phyloP scores from a whole-genome alignment of 2,113 vertebrate species.

The Esox niger region DNA sequence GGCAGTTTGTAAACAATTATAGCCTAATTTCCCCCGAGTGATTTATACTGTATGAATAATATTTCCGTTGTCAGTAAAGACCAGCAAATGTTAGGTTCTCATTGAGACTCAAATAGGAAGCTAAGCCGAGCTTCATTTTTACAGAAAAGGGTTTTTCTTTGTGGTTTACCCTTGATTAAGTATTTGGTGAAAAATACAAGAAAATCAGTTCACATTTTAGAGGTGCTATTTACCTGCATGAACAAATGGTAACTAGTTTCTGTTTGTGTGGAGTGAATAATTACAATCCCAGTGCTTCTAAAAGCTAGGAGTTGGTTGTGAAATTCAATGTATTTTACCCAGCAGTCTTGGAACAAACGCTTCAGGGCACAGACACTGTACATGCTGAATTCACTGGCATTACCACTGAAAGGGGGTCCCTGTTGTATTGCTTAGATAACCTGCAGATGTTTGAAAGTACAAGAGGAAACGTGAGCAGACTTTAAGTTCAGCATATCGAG shows the following conservation, averaged over 20 bases:
- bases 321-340: no score
- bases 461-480: background rate
- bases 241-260: background rate
- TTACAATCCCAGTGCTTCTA: background rate
- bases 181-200: no score
- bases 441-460: background rate
- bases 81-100: no score
- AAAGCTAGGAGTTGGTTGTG: background rate
- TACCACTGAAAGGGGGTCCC: background rate
- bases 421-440: background rate
- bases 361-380: background rate
- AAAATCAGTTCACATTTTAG: background rate
- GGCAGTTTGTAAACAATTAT: background rate
- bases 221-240: background rate
- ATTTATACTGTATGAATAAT: background rate
- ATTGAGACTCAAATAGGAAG: no score
- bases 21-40: background rate
- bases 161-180: no score
- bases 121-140: no score
- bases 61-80: background rate
- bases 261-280: constrained; percentile 4
- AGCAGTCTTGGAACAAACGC: no score
- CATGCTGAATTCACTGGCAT: background rate
- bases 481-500: background rate
- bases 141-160: no score